A percentile compares a stretch with the other conserved stretches of the same genome.
Conservation (phyloP, 1,140 invertebrate species). For the Orius insidiosus region DNA sequence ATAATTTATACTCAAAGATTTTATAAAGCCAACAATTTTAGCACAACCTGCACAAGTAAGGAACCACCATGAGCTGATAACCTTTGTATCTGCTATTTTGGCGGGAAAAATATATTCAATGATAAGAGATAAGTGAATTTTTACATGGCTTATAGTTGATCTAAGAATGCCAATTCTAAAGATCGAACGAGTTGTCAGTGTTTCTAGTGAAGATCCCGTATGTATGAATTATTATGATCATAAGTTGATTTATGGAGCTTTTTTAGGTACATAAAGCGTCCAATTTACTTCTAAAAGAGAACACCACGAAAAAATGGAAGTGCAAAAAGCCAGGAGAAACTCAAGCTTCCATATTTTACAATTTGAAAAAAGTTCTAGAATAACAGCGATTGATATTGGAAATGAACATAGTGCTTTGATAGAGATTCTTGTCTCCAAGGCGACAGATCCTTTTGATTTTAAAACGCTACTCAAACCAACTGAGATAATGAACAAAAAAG, state of each 20-base stretch:
- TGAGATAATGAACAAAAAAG: constrained; percentile 61
- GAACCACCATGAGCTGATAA: too few relatives aligned
- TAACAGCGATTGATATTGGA: constrained; percentile 61
- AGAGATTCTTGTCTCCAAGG: constrained; percentile 60
- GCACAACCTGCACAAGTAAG: too few relatives aligned
- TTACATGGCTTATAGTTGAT: too few relatives aligned
- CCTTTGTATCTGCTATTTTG: too few relatives aligned
- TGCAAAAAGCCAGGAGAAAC: constrained; percentile 47
- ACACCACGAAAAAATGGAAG: constrained; percentile 51
- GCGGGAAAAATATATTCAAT: too few relatives aligned
- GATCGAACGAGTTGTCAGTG: constrained; percentile 19
- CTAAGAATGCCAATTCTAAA: constrained; percentile 12
- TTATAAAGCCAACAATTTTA: too few relatives aligned
- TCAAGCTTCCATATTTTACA: constrained; percentile 55
- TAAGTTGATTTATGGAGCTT: neutral
- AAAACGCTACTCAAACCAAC: constrained; percentile 61
- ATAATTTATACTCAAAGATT: too few relatives aligned
- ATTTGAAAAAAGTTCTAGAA: constrained; percentile 46
- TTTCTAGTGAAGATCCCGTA: constrained; percentile 21
- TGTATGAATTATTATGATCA: constrained; percentile 1
- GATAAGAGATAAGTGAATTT: too few relatives aligned
- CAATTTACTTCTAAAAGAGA: constrained; percentile 46
- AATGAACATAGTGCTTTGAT: constrained; percentile 71
- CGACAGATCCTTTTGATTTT: constrained; percentile 37
- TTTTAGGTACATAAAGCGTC: constrained; percentile 48